Percentiles rank a stretch among this genome's conserved stretches.
phyloP scores from a whole-genome alignment of 2,888 invertebrate genomes.

The Tachina fera region DNA sequence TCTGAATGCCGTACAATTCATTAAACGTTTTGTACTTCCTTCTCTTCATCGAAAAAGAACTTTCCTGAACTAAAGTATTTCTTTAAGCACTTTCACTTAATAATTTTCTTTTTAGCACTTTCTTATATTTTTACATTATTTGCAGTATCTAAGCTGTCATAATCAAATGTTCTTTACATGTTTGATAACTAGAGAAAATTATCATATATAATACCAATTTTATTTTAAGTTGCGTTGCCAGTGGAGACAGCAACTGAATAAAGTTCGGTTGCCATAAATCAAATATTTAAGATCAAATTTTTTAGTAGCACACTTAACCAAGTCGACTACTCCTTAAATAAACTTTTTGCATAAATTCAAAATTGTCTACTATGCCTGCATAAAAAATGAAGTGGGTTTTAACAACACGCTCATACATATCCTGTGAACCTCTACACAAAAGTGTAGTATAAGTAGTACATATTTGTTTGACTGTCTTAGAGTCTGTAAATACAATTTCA shows the following conservation, averaged over 20 bases:
- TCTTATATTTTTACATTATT: too few species aligned
- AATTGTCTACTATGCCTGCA: background rate
- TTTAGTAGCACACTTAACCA: background rate
- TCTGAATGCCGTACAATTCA: too few species aligned
- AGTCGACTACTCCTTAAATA: background rate
- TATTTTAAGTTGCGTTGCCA: background rate
- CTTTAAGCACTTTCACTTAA: too few species aligned
- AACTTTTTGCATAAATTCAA: background rate
- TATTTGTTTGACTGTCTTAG: slow-evolving; percentile 3
- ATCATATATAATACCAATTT: too few species aligned
- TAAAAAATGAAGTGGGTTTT: background rate
- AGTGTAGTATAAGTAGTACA: background rate
- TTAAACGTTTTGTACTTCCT: too few species aligned
- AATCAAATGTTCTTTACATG: too few species aligned
- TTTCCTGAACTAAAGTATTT: too few species aligned
- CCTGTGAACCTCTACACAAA: slow-evolving; percentile 18
- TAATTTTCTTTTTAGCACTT: too few species aligned
- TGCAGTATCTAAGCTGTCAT: too few species aligned
- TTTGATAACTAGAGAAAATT: too few species aligned
- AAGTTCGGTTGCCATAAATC: background rate
- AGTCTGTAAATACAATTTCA: slow-evolving; percentile 36
- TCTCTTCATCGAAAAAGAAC: too few species aligned
- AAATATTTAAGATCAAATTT: background rate
- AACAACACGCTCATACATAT: slow-evolving; percentile 16
- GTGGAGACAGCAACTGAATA: background rate